Evolutionary conservation across 1,140 invertebrate genomes (phyloP), one percentile per base, ranked within the genome.

Genomic region (Camponotus pennsylvanicus): DNA sequence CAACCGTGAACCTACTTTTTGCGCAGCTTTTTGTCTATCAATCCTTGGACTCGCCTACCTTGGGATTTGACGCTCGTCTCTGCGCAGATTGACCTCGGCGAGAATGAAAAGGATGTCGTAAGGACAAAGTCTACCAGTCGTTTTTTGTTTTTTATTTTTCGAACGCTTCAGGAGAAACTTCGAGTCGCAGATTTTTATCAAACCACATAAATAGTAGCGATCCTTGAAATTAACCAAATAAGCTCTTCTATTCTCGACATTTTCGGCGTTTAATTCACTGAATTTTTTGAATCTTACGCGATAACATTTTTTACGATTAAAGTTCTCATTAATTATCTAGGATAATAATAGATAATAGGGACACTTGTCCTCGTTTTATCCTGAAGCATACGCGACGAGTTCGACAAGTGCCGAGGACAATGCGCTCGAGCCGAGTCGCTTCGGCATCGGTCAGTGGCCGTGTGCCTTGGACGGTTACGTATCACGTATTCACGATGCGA

Each of bases 401-500:
- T 11, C 21, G 42, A 75, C 52, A 8, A 64, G 52, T 67, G 13
- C 63, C 42, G 88, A 91, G 92, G 91, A 93, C 92, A 94, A 92
- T 93, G 92, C 49, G 49, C 91, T 92, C 91, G 90, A 88, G 80
- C 85, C 84, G 82, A 89, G 83, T 71, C 85, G 89, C 76, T 78
- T 57, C 84, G 77, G 88, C 87, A 77, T 89, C 92, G 93, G 92
- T 93, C 93, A 93, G 90, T 93, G 92, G 92, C 92, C 91, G 89
- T 89, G 91, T 86, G 91, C 89, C 89, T 92, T 90, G 92, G 90
- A 94, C 93, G 93, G 93, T 94, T 93, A 92, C 90, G 86, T 92
- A 94, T 94, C 94, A 88, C 85, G 93, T 94, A 94, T 94, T 94
- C 93, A 93, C 92, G 88, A 87, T 92, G 91, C 92, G 89, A 92